Percentiles rank a stretch among this genome's conserved stretches.
phyloP scores from a whole-genome alignment of 2,113 vertebrate species.

The Solenodon paradoxus region DNA sequence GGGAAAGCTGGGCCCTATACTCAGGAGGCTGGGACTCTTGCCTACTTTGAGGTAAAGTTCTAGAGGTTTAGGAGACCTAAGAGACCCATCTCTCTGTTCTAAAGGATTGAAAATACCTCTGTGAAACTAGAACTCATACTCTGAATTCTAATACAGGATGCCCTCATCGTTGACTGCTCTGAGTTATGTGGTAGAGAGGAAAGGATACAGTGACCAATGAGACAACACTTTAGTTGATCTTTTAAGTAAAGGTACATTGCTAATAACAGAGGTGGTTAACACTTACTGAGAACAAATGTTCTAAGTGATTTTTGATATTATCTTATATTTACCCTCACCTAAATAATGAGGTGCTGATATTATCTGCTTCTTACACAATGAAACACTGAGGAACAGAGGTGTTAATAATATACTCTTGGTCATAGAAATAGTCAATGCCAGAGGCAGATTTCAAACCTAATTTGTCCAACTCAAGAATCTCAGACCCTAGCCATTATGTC shows the following conservation, averaged over 20 bases:
- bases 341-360: neutral
- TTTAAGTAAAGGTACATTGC: neutral
- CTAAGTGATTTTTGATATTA: neutral
- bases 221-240: neutral
- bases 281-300: neutral
- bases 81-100: neutral
- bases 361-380: neutral
- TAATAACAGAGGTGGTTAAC: neutral
- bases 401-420: neutral
- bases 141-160: neutral
- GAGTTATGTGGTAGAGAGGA: neutral
- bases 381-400: neutral
- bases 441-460: neutral
- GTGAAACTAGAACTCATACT: neutral
- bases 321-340: neutral
- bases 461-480: neutral
- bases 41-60: slow-evolving; percentile 83
- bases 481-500: neutral
- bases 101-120: neutral
- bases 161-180: neutral
- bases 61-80: neutral
- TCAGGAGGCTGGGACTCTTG: slow-evolving; percentile 78
- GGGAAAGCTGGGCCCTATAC: slow-evolving; percentile 80
- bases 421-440: neutral
- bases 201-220: neutral